Evolutionary conservation across 1,140 invertebrate species (phyloP).

Genomic region (Doryteuthis pealeii): DNA sequence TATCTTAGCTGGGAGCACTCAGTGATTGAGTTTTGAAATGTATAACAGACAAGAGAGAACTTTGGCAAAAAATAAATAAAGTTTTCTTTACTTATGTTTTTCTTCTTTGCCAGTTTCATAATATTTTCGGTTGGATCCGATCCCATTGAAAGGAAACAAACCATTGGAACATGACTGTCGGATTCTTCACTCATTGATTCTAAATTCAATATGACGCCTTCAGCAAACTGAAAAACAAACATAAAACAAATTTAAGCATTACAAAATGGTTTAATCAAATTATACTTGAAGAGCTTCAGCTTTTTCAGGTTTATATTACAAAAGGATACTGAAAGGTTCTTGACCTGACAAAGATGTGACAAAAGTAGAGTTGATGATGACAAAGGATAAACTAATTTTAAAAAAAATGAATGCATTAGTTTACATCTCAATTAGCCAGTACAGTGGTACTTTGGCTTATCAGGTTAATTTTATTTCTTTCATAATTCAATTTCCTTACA

Average conservation of each 20-base stretch:
- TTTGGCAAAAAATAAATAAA: no score
- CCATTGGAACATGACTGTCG: slow-evolving; percentile 80
- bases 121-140: slow-evolving; percentile 96
- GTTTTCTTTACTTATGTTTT: slow-evolving; percentile 75
- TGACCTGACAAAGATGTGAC: not conserved
- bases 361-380: no score
- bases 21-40: no score
- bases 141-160: slow-evolving; percentile 93
- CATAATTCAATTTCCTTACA: no score
- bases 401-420: no score
- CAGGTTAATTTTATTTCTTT: no score
- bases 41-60: no score
- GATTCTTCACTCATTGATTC: slow-evolving; percentile 89
- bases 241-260: not conserved
- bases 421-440: no score
- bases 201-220: slow-evolving; percentile 88
- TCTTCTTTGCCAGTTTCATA: slow-evolving; percentile 80
- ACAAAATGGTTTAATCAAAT: not conserved
- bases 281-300: not conserved
- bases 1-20: no score
- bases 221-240: slow-evolving; percentile 74
- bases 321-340: not conserved
- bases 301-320: not conserved
- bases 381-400: no score
- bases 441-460: no score